These are phyloP conservation scores for Boulengeromyrus knoepffleri DNA, from an alignment of 2,113 vertebrate genomes.

Conservation along the genomic window DNA sequence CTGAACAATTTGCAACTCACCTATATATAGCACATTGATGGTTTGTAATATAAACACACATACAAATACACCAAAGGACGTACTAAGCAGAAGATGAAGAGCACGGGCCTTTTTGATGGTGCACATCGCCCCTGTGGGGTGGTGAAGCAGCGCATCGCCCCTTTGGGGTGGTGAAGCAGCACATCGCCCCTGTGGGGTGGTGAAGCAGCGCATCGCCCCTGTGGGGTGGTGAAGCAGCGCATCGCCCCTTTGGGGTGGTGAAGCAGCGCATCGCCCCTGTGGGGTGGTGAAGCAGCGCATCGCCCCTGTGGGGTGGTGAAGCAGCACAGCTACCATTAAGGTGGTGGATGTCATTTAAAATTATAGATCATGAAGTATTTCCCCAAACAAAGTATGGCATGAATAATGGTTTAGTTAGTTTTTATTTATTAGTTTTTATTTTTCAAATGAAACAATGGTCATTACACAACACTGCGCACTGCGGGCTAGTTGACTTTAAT, in stretches of 20 bases:
- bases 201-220: neutral
- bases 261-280: no score
- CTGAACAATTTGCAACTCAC: neutral
- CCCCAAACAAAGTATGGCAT: no score
- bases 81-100: neutral
- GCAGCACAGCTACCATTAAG: neutral
- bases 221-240: no score
- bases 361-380: no score
- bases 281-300: neutral
- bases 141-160: neutral
- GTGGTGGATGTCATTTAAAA: no score
- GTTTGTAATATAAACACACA: neutral
- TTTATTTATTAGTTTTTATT: neutral
- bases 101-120: neutral
- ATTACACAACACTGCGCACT: neutral
- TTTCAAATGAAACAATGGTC: neutral
- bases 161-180: neutral
- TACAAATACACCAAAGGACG: neutral
- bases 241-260: neutral
- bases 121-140: neutral
- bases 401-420: no score
- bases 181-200: neutral
- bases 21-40: neutral
- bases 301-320: neutral
- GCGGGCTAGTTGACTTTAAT: neutral